A percentile compares a stretch with the other conserved stretches of the same genome.
phyloP scores from a whole-genome alignment of 2,888 invertebrate species.

The Suillia variegata region DNA sequence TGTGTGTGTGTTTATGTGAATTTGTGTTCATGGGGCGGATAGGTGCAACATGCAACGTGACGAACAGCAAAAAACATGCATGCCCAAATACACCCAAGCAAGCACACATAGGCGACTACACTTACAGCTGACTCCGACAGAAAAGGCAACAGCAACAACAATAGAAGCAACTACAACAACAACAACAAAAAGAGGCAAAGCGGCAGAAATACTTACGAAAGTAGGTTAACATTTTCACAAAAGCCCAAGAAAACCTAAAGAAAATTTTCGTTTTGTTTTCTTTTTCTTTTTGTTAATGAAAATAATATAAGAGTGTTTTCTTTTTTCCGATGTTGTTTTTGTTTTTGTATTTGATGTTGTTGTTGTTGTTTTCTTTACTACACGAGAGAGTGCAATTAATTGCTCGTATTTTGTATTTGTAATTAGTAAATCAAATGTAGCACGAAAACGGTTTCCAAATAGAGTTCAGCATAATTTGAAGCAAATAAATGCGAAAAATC shows the following conservation, averaged over 20 bases:
- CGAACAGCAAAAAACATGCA: not conserved
- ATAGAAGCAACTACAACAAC: too few relatives aligned
- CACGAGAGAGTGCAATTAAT: too few relatives aligned
- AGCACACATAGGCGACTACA: constrained; percentile 12
- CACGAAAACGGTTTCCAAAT: too few relatives aligned
- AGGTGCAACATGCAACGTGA: constrained; percentile 28
- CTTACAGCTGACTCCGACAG: constrained; percentile 1
- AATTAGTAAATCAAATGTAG: too few relatives aligned
- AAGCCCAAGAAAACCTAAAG: constrained; percentile 23
- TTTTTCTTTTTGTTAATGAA: constrained; percentile 8
- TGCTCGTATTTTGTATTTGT: too few relatives aligned
- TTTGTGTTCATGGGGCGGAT: constrained; percentile 23
- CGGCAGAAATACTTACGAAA: constrained; percentile 24
- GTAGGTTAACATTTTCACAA: constrained; percentile 28
- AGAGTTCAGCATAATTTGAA: too few relatives aligned
- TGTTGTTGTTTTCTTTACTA: constrained; percentile 2
- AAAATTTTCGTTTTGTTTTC: constrained; percentile 32
- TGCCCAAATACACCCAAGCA: not conserved
- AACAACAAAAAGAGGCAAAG: too few relatives aligned
- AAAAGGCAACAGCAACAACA: not conserved
- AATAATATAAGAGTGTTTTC: not conserved
- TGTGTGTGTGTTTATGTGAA: constrained; percentile 17
- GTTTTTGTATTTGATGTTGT: too few relatives aligned
- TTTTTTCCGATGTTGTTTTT: not conserved
- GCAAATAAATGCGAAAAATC: too few relatives aligned